Conservation (phyloP, 2,888 invertebrate genomes). For the Gymnoscelis rufifasciata region DNA sequence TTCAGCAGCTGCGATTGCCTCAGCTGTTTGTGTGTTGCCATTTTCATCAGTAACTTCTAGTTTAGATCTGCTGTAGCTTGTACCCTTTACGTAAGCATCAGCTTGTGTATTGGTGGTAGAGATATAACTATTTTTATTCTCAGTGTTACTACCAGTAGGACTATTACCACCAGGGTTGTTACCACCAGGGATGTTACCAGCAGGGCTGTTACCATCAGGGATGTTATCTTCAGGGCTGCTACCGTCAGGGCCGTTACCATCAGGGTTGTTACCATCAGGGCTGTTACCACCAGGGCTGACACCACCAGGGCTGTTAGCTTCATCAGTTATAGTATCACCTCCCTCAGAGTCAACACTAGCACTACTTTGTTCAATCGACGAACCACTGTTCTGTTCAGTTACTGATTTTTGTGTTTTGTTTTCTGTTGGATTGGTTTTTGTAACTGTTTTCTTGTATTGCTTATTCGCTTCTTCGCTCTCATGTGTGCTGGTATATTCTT, state of each 20-base stretch:
- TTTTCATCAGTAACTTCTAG: not conserved
- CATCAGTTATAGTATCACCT: no score
- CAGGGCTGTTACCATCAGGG: not conserved
- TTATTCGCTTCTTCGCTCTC: no score
- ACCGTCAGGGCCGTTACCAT: not conserved
- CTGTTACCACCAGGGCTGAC: no score
- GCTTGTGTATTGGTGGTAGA: not conserved
- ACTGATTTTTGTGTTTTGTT: no score
- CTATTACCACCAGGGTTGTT: not conserved
- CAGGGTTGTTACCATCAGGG: not conserved
- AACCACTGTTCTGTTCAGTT: no score
- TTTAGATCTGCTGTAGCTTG: not conserved
- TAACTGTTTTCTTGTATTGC: no score
- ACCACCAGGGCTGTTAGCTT: no score
- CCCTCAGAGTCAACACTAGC: no score
- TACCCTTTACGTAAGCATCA: not conserved
- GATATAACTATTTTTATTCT: not conserved
- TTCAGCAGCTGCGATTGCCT: not conserved
- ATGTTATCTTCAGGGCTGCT: not conserved
- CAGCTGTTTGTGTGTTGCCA: not conserved
- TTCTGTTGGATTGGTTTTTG: no score
- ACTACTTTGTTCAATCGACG: no score
- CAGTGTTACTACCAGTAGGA: not conserved
- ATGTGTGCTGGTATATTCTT: no score
- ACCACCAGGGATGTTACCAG: not conserved